Percentiles rank a stretch among this genome's conserved stretches.
Conservation (phyloP, 2,888 invertebrate species). For the Prosopocoilus inquinatus region DNA sequence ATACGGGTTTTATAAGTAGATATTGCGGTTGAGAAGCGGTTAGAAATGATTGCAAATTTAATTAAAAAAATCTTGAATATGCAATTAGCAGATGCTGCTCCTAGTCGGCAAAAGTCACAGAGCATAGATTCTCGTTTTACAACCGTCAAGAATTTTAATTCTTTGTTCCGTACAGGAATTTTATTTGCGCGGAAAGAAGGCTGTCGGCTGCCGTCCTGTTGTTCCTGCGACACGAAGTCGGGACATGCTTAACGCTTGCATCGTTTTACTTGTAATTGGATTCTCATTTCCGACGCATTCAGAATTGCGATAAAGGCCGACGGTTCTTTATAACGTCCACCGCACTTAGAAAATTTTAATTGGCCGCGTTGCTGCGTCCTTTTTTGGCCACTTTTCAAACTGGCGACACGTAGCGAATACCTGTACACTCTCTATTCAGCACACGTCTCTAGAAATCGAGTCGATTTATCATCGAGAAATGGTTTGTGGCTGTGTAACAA, state of each 20-base stretch:
- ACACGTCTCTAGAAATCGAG: slow-evolving; percentile 35
- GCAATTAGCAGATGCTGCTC: background rate
- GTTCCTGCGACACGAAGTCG: slow-evolving; percentile 47
- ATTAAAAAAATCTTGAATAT: background rate
- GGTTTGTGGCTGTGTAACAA: slow-evolving; percentile 36
- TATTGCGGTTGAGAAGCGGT: background rate
- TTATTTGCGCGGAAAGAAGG: slow-evolving; percentile 44
- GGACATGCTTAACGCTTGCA: slow-evolving; percentile 50
- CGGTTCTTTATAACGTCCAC: slow-evolving; percentile 45
- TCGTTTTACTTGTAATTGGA: slow-evolving; percentile 49
- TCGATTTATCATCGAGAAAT: slow-evolving; percentile 47
- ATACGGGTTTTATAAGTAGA: background rate
- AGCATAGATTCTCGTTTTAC: slow-evolving; percentile 39
- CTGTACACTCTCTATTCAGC: slow-evolving; percentile 27
- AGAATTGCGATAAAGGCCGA: slow-evolving; percentile 51
- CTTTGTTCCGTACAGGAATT: slow-evolving; percentile 45
- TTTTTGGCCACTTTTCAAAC: slow-evolving; percentile 41
- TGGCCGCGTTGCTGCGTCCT: slow-evolving; percentile 47
- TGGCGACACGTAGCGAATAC: slow-evolving; percentile 11
- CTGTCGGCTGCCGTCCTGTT: slow-evolving; percentile 44
- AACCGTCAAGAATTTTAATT: slow-evolving; percentile 49
- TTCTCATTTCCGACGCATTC: slow-evolving; percentile 52
- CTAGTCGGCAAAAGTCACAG: slow-evolving; percentile 4
- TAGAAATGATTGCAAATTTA: background rate
- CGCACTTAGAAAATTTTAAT: slow-evolving; percentile 52